Conservation (phyloP, 2,113 vertebrate genomes). For the Neolamprologus toae region DNA sequence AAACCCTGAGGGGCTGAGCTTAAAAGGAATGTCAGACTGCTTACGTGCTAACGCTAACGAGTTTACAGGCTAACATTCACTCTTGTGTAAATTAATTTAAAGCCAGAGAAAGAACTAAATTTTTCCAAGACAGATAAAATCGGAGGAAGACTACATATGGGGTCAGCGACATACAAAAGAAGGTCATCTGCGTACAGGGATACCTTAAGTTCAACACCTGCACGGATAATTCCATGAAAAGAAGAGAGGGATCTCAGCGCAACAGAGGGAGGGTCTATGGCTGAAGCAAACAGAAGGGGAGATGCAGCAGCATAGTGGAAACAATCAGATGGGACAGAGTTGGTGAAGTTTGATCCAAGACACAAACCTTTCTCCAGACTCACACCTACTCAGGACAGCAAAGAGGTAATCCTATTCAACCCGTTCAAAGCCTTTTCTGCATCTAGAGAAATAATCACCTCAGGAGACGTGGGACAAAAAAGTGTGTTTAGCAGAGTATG, state of each 20-base stretch:
- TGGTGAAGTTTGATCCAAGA: not conserved
- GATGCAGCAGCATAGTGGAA: rapidly evolving
- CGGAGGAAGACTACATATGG: not conserved
- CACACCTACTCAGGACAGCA: not conserved
- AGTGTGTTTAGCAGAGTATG: not conserved
- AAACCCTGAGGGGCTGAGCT: rapidly evolving
- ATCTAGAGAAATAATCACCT: not conserved
- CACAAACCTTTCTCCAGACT: not conserved
- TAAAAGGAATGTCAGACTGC: not conserved
- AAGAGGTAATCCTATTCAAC: not conserved
- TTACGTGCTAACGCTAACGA: rapidly evolving
- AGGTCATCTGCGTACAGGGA: not conserved
- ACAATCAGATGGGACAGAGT: rapidly evolving
- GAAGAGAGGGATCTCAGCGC: rapidly evolving
- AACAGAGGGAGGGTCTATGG: not conserved
- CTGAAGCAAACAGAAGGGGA: not conserved
- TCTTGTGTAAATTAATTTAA: too few relatives aligned
- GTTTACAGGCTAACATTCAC: not conserved
- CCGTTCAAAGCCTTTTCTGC: not conserved
- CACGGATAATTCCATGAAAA: rapidly evolving
- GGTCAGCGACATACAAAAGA: not conserved
- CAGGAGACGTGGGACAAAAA: not conserved
- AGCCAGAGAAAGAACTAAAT: rapidly evolving
- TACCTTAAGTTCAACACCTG: not conserved
- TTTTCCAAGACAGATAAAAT: not conserved